Base-by-base conservation (phyloP, 2,113 vertebrate genomes). In the Neolamprologus hecqui region DNA sequence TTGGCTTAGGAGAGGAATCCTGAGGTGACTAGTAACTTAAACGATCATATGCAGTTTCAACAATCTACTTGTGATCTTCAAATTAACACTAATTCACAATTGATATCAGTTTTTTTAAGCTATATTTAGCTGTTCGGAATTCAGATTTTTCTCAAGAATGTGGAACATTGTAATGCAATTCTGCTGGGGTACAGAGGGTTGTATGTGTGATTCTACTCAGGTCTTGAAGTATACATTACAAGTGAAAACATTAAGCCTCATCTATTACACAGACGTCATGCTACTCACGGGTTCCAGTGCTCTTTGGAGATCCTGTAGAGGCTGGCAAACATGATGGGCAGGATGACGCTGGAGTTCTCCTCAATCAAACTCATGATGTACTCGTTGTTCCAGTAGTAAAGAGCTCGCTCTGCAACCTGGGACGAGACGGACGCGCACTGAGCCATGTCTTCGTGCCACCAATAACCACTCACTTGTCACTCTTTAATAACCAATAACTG, bases 331-430 rank as follows among this genome's bases (percentile, higher is more conserved):
- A 99, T 99, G 96, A 99, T 99, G 96, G 98, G 99, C 96, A 99
- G 98, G 96, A 99, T 99, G 96, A 99, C 97, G 7, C 97, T 99
- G 88, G 99, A 99, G 96, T 99, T 99, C 95, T 99, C 99, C 95
- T 99, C 99, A 93, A 99, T 99, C 96, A 99, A 97, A 96, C 99
- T 99, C 99, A 99, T 99, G 95, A 99, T 99, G 96, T 99, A 99
- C 94, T 99, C 99, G 23, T 99, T 99, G 97, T 99, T 99, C 99
- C 99, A 99, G 96, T 99, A 99, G 96, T 99, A 99, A 84, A 99
- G 96, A 2, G 99, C 98, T 93, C 99, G 97, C 95, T 99, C 99
- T 17, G 98, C 98, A 91, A 99, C 99, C 98, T 99, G 87, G 0
- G 9, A 10, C 13, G 2, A 17, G 9, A 57, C 4, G 5, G 3